Conservation (phyloP, 2,113 vertebrate species). For the Myotis yumanensis region DNA sequence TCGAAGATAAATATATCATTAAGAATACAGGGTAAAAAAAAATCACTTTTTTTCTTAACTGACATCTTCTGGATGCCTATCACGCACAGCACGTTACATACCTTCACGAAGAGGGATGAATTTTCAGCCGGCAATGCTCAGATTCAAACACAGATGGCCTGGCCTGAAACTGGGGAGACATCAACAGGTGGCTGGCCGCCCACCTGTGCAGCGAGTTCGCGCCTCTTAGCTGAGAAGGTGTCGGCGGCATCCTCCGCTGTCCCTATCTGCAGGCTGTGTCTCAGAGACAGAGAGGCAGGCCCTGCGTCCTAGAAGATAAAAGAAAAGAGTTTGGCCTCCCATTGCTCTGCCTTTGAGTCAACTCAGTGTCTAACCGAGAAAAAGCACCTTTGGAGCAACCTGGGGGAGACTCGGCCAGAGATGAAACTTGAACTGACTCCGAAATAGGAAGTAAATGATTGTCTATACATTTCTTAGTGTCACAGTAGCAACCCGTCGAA, state of each 20-base stretch:
- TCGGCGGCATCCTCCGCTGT: background rate
- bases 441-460: conserved; percentile 80
- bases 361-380: conserved; percentile 45
- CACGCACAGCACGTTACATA: background rate
- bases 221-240: background rate
- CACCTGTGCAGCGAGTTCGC: background rate
- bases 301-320: conserved; percentile 69
- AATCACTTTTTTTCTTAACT: background rate
- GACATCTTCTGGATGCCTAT: background rate
- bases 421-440: conserved; percentile 75
- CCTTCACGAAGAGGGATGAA: background rate
- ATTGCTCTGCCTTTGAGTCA: conserved; percentile 42
- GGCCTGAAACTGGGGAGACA: background rate
- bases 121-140: background rate
- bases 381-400: conserved; percentile 67
- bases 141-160: background rate
- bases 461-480: conserved; percentile 64
- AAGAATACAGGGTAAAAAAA: background rate
- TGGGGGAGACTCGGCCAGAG: conserved; percentile 73
- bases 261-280: background rate
- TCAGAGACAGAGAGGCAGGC: conserved; percentile 24
- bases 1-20: background rate
- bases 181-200: background rate
- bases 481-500: conserved; percentile 77
- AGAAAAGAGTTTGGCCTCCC: background rate